Evolutionary conservation across 1,140 invertebrate genomes (phyloP), one percentile per base, ranked within the genome.

Genomic region (Drosophila repleta): DNA sequence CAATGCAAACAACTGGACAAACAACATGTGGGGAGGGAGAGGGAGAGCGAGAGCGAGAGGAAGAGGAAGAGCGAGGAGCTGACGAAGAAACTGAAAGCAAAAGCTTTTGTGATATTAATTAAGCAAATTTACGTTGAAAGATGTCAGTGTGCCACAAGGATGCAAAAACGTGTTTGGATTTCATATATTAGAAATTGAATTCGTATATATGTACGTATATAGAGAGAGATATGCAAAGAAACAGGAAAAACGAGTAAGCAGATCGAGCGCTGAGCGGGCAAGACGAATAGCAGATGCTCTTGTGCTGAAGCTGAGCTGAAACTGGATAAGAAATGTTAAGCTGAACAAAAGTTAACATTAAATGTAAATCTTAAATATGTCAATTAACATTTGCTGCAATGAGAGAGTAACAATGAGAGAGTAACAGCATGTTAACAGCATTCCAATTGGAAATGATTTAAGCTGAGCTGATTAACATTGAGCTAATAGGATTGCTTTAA

Each of bases 91-190:
- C 65, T 74, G 77, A 84, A 87, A 83, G 72, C 74, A 68, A 85
- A 70, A 87, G 74, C 78, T 63, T 69, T 68, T 35, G 32, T 35
- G 51, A 84, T 78, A 87, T 85, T 85, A 85, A 85, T 85, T 85
- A 85, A 74, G 58, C 71, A 81, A 87, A 85, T 73, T 68, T 61
- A 45, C 35, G 53, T 85, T 29, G 17, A 87, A 85, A 87, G 81
- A 85, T 87, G 81, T 85, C 82, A 85, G 81, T 85, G 81, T 87
- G 81, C 80, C 81, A 85, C 82, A 85, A 85, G 81, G 82, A 85
- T 85, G 82, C 70, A 55, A 69, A 79, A 85, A 85, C 81, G 66
- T 64, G 81, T 85, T 68, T 73, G 52, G 53, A 74, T 84, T 84
- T 84, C 77, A 51, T 85, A 74, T 81, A 85, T 84, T 85, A 84